Percentiles rank a stretch among this genome's conserved stretches.
These are phyloP conservation scores for Anolis carolinensis DNA, from an alignment of 2,113 vertebrate genomes.

Conservation along the genomic window DNA sequence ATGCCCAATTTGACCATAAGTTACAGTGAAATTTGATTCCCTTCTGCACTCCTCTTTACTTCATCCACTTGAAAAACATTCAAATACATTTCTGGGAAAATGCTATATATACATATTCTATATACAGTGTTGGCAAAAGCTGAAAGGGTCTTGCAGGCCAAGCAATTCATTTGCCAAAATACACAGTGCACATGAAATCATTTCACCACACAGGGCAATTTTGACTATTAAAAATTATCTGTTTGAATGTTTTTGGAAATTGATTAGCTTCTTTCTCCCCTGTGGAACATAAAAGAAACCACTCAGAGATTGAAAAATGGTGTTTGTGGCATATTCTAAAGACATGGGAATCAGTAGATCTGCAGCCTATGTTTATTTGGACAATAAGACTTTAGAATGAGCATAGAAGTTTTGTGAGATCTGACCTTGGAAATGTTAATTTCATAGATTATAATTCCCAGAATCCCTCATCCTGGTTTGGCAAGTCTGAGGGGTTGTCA, in stretches of 20 bases:
- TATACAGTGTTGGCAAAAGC: constrained; percentile 34
- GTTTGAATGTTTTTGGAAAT: constrained; percentile 20
- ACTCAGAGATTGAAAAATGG: constrained; percentile 14
- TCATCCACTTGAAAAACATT: constrained; percentile 29
- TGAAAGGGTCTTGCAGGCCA: constrained; percentile 43
- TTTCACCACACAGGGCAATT: constrained; percentile 36
- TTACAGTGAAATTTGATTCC: background rate
- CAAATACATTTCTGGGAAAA: constrained; percentile 36
- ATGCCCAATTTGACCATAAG: background rate
- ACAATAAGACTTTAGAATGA: background rate
- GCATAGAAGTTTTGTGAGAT: background rate
- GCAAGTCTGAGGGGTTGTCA: too few species aligned
- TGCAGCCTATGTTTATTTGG: background rate
- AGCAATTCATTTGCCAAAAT: constrained; percentile 59
- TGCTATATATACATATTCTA: constrained; percentile 33
- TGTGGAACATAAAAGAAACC: background rate
- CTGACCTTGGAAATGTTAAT: too few species aligned
- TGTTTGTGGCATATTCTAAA: background rate
- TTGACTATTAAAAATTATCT: background rate
- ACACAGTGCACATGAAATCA: background rate
- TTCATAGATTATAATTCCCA: too few species aligned
- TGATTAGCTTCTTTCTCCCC: background rate
- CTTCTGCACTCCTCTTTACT: background rate
- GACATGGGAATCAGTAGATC: background rate
- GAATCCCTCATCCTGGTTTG: too few species aligned